Percentiles rank a stretch among this genome's conserved stretches.
phyloP scores from a whole-genome alignment of 37 sponge, comb jelly and placozoan genomes.

The Amphimedon queenslandica region DNA sequence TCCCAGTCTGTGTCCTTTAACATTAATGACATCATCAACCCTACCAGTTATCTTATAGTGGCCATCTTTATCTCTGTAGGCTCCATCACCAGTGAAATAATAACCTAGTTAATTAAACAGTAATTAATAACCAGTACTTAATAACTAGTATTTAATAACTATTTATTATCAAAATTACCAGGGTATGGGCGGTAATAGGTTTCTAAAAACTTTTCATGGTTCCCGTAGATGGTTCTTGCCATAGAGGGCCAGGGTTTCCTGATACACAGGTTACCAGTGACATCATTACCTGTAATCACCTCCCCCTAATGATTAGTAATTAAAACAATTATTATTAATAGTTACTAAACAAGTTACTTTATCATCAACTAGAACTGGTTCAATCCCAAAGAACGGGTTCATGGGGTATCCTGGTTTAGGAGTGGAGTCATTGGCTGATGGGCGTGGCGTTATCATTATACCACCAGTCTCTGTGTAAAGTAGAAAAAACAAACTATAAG shows the following conservation, averaged over 20 bases:
- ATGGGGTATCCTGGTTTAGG: constrained; percentile 94
- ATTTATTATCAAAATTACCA: constrained; percentile 27
- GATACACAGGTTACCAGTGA: constrained; percentile 81
- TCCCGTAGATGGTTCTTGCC: constrained; percentile 88
- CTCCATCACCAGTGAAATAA: constrained; percentile 92
- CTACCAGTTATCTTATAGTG: constrained; percentile 92
- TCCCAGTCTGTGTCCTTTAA: constrained; percentile 91
- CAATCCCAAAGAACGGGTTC: constrained; percentile 93
- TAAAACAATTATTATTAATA: neutral
- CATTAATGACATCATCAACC: constrained; percentile 97
- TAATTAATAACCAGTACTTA: neutral
- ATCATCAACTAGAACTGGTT: constrained; percentile 77
- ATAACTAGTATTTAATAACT: too few relatives aligned
- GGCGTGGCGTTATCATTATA: constrained; percentile 88
- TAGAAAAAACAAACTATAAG: neutral
- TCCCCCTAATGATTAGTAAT: constrained; percentile 32
- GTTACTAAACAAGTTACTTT: constrained; percentile 23
- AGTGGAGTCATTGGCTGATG: constrained; percentile 53
- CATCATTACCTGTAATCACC: constrained; percentile 60
- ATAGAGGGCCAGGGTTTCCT: constrained; percentile 82
- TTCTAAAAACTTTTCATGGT: constrained; percentile 82
- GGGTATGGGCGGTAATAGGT: constrained; percentile 86
- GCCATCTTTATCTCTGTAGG: constrained; percentile 82
- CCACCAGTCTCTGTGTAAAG: constrained; percentile 85
- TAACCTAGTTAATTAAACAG: constrained; percentile 37